Evolutionary conservation across 2,888 invertebrate genomes (phyloP).

Genomic region (Trachelus stipa): DNA sequence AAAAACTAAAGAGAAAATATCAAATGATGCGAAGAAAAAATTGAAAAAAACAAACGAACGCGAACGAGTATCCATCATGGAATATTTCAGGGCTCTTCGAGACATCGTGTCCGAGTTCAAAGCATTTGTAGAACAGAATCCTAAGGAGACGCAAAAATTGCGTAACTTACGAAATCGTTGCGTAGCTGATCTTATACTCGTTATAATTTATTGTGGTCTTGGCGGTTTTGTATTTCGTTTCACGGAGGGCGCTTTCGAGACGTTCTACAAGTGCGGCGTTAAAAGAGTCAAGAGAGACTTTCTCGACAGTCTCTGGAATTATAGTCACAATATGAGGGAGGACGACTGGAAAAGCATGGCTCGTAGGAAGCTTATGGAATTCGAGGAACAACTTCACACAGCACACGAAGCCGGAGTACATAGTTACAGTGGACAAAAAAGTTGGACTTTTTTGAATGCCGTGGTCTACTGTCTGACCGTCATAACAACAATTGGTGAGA

Average conservation of each 20-base stretch:
- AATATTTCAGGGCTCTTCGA: conserved; percentile 45
- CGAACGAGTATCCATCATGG: conserved; percentile 42
- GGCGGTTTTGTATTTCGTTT: conserved; percentile 85
- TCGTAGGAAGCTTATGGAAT: conserved; percentile 81
- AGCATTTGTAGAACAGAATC: conserved; percentile 68
- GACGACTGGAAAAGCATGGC: conserved; percentile 93
- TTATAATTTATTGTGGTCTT: conserved; percentile 80
- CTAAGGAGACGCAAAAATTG: conserved; percentile 70
- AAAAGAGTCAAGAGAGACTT: conserved; percentile 88
- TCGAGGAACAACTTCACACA: conserved; percentile 86
- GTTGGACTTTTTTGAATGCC: conserved; percentile 90
- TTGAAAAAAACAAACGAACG: conserved; percentile 36
- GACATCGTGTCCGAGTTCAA: conserved; percentile 67
- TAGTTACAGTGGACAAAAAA: conserved; percentile 84
- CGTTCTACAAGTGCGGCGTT: conserved; percentile 88
- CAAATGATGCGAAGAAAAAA: conserved; percentile 46
- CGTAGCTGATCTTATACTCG: conserved; percentile 75
- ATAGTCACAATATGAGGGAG: conserved; percentile 84
- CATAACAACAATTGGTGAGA: conserved; percentile 90
- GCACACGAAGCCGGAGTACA: conserved; percentile 88
- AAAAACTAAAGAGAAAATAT: conserved; percentile 42
- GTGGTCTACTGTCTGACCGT: conserved; percentile 88
- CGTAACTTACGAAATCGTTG: conserved; percentile 75
- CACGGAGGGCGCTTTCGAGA: conserved; percentile 87
- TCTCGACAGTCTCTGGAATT: conserved; percentile 84